Percentiles rank a stretch among this genome's conserved stretches.
Evolutionary conservation across 2,888 invertebrate genomes (phyloP).

Genomic region (Aphrophora alni): DNA sequence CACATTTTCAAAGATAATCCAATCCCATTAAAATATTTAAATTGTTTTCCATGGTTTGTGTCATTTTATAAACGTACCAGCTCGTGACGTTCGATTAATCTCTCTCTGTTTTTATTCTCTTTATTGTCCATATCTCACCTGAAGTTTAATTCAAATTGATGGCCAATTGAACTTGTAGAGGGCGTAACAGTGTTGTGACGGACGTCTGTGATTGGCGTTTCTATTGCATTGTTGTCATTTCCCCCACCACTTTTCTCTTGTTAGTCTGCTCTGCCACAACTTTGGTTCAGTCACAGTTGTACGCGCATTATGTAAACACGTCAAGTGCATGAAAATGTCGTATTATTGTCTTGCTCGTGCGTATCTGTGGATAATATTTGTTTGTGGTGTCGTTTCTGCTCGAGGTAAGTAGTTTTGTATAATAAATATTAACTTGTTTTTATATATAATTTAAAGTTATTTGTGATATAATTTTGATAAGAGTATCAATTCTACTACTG

Average conservation of each 20-base stretch:
- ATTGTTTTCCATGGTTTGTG: no score
- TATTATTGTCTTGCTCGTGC: background rate
- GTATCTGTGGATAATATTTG: background rate
- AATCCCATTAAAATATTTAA: background rate
- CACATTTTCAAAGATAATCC: background rate
- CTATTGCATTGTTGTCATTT: background rate
- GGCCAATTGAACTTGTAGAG: background rate
- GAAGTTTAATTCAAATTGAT: background rate
- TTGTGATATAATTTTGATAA: no score
- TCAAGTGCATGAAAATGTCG: background rate
- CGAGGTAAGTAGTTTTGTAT: no score
- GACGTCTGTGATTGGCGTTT: background rate
- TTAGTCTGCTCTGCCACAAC: background rate
- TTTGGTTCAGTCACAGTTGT: background rate
- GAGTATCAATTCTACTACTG: no score
- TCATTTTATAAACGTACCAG: no score
- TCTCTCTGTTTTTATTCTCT: background rate
- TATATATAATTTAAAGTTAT: no score
- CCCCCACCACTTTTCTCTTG: background rate
- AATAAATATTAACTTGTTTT: no score
- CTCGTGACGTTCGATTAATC: background rate
- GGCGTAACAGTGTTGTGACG: background rate
- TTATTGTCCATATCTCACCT: background rate
- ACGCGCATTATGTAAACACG: background rate
- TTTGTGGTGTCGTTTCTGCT: background rate